Evolutionary conservation across 2,113 vertebrate genomes (phyloP).

Genomic region (Lepidothrix coronata): DNA sequence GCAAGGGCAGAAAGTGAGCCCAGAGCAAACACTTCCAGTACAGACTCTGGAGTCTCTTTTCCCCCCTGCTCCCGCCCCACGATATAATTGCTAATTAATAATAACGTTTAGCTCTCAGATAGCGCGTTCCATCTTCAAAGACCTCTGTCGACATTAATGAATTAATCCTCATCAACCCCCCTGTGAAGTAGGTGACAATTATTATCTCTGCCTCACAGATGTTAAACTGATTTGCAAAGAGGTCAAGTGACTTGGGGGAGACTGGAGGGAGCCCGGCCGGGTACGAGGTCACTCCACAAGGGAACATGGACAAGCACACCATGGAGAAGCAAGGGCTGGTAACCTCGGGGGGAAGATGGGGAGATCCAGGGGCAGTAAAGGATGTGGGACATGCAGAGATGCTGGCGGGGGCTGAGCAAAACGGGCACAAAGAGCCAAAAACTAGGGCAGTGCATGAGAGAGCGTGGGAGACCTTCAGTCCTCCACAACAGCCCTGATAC

Average conservation of each 20-base stretch:
- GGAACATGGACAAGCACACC: neutral
- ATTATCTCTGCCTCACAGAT: conserved; percentile 66
- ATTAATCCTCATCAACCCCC: conserved; percentile 68
- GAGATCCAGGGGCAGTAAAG: neutral
- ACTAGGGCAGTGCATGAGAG: neutral
- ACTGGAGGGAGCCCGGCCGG: neutral
- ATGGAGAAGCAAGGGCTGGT: neutral
- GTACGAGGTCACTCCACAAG: neutral
- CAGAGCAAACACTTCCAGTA: neutral
- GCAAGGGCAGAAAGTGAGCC: neutral
- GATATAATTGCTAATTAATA: conserved; percentile 70
- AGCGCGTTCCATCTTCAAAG: conserved; percentile 61
- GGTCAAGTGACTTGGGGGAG: conserved; percentile 50
- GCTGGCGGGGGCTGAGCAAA: neutral
- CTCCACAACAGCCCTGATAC: neutral
- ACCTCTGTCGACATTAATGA: conserved; percentile 68
- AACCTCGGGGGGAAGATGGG: neutral
- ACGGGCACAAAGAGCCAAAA: neutral
- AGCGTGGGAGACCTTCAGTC: neutral
- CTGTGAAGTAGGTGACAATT: conserved; percentile 64
- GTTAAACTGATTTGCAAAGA: conserved; percentile 66
- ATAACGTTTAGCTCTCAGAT: conserved; percentile 60
- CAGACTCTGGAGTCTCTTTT: neutral
- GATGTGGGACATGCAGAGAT: neutral
- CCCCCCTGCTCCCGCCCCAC: neutral